phyloP scores from a whole-genome alignment of 1,140 invertebrate genomes.

The Macrocentrus cingulum region DNA sequence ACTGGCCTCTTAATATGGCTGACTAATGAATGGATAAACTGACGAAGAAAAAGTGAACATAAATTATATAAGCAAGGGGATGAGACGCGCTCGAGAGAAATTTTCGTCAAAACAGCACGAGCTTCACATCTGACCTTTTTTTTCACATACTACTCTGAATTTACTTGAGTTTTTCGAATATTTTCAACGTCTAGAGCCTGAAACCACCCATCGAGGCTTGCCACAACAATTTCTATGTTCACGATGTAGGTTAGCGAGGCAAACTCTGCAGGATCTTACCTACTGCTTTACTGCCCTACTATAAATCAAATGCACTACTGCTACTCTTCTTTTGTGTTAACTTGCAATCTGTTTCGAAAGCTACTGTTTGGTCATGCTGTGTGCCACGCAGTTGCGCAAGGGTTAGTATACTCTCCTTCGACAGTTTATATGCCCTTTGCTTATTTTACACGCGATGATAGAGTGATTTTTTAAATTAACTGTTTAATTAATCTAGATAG shows the following conservation, averaged over 20 bases:
- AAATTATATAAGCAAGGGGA: not conserved
- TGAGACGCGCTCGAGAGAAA: not conserved
- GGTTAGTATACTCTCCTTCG: not conserved
- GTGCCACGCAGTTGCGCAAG: constrained; percentile 4
- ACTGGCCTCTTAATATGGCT: constrained; percentile 7
- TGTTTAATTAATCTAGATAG: constrained; percentile 36
- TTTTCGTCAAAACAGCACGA: not conserved
- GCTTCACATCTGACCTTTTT: not conserved
- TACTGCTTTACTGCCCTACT: constrained; percentile 50
- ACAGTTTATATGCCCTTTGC: too few species aligned
- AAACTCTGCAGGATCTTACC: constrained; percentile 40
- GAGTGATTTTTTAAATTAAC: too few species aligned
- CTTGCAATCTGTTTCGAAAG: constrained; percentile 9
- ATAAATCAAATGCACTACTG: constrained; percentile 47
- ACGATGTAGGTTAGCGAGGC: constrained; percentile 54
- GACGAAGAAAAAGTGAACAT: not conserved
- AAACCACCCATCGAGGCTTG: constrained; percentile 51
- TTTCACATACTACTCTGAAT: not conserved
- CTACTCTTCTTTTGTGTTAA: constrained; percentile 2
- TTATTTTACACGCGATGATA: too few species aligned
- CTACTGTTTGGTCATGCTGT: constrained; percentile 10
- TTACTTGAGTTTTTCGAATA: not conserved
- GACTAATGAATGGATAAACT: not conserved
- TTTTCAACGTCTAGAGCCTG: not conserved
- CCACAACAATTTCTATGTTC: constrained; percentile 59